These are phyloP conservation scores for Momotus momota DNA, from an alignment of 2,797 vertebrate species.

Conservation along the genomic window DNA sequence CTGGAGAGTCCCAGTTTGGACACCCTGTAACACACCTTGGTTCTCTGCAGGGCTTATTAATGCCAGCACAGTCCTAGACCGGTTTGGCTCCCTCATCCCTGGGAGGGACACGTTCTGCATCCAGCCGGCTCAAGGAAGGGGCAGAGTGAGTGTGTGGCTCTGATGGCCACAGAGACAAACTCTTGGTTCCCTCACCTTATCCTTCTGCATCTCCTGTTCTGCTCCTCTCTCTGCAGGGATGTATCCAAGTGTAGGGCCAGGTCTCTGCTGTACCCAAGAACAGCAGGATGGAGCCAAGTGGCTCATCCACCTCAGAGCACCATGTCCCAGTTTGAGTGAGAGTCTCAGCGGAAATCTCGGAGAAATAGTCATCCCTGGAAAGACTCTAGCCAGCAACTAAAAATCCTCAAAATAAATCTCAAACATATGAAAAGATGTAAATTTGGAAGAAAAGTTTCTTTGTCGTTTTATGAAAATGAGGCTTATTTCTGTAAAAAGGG, in stretches of 20 bases:
- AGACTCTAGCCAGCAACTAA: not conserved
- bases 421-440: not conserved
- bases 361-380: not conserved
- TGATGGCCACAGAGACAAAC: not conserved
- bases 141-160: not conserved
- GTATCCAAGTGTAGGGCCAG: not conserved
- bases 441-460: not conserved
- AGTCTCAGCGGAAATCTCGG: not conserved
- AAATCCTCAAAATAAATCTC: slow-evolving; percentile 5
- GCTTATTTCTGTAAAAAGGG: not conserved
- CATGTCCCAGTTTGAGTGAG: not conserved
- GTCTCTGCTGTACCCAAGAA: not conserved
- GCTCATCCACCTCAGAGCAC: not conserved
- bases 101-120: not conserved
- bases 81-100: not conserved
- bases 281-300: not conserved
- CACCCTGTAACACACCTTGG: not conserved
- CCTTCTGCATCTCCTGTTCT: not conserved
- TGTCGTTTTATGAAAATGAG: not conserved
- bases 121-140: not conserved
- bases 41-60: not conserved
- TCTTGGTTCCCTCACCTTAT: not conserved
- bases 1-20: not conserved
- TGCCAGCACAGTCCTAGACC: not conserved
- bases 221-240: not conserved